Conservation (phyloP, 64 coral and sea anemone species). For the Montipora efflorescens region DNA sequence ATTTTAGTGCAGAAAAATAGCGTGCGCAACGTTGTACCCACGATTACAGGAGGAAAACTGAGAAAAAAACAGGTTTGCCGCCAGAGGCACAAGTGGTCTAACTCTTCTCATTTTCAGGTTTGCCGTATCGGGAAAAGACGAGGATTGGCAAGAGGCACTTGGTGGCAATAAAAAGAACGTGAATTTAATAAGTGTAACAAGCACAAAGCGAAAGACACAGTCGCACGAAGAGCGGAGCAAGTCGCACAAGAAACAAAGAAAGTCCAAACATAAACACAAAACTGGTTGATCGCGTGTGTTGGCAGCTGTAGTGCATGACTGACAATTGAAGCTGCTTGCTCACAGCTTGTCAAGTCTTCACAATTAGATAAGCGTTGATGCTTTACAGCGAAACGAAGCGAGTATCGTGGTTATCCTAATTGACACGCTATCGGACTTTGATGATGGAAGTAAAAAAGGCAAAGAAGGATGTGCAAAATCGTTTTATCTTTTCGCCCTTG, state of each 20-base stretch:
- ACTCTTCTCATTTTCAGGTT: constrained; percentile 56
- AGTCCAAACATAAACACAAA: constrained; percentile 53
- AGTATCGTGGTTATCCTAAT: too few species aligned
- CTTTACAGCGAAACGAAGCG: too few species aligned
- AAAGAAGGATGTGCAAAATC: too few species aligned
- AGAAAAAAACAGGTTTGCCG: too few species aligned
- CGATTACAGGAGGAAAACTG: too few species aligned
- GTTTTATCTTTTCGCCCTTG: too few species aligned
- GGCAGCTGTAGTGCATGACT: background rate
- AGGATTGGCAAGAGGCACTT: constrained; percentile 86
- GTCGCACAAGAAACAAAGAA: constrained; percentile 57
- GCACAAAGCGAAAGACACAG: constrained; percentile 80
- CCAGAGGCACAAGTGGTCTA: background rate
- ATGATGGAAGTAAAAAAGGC: too few species aligned
- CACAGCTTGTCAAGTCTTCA: too few species aligned
- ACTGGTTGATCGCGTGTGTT: background rate
- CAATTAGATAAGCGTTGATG: too few species aligned
- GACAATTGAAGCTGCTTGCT: background rate
- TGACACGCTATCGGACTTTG: too few species aligned
- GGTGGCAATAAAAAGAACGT: constrained; percentile 43
- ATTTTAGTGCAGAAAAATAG: too few species aligned
- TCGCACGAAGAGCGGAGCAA: constrained; percentile 13
- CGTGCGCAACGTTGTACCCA: too few species aligned
- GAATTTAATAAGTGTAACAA: constrained; percentile 80
- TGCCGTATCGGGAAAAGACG: constrained; percentile 93